Evolutionary conservation across 2,888 invertebrate genomes (phyloP), one percentile per base, ranked within the genome.

Genomic region (Nymphalis c-album): DNA sequence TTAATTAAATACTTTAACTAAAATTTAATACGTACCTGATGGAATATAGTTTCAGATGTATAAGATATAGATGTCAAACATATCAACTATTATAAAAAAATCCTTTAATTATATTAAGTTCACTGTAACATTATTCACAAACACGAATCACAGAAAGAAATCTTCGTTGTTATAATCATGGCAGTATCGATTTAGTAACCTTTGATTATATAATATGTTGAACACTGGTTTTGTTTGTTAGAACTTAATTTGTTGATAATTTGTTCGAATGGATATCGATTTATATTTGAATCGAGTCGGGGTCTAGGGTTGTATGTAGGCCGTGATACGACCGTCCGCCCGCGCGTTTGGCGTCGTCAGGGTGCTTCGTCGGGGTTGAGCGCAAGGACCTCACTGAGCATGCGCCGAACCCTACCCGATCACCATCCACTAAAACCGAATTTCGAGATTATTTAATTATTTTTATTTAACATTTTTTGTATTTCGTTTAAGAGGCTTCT

Each of bases 251-350:
- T 71, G 61, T 57, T 57, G 69, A 69, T 76, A 65, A 67, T 70
- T 73, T 82, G 80, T 83, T 85, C 80, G 83, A 80, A 75, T 82
- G 78, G 75, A 73, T 88, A 89, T 90, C 85, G 90, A 88, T 89
- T 88, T 80, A 80, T 78, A 78, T 81, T 82, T 77, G 83, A 80
- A 76, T 74, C 71, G 72, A 63, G 75, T 78, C 67, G 50, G 64
- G 59, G 67, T 67, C 70, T 71, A 70, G 58, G 46, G 72, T 71
- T 73, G 53, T 47, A 18, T 50, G 18, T 76, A 73, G 76, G 79
- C 78, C 77, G 78, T 72, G 68, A 73, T 76, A 77, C 76, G 74
- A 73, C 77, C 87, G 86, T 82, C 86, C 88, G 84, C 79, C 81
- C 85, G 83, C 83, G 81, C 80, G 83, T 79, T 74, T 78, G 79